Percentiles rank a stretch among this genome's conserved stretches.
phyloP scores from a whole-genome alignment of 1,140 invertebrate species.

The Pseudobourletiella spinata region DNA sequence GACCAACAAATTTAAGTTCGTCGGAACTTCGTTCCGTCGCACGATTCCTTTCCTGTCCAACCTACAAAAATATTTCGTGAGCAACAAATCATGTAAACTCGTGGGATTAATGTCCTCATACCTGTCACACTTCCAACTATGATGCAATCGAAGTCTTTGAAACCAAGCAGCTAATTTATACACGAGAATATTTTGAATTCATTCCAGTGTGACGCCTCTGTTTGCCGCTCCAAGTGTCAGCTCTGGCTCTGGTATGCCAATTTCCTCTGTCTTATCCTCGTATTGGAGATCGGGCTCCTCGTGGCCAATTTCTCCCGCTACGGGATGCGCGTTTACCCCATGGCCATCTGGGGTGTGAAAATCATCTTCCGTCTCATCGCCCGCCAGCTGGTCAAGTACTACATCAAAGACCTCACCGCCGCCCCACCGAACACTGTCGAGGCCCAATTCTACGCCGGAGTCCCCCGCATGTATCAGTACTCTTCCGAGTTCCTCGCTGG shows the following conservation, averaged over 20 bases:
- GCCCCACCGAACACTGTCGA: constrained; percentile 2
- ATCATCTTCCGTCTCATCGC: constrained; percentile 1
- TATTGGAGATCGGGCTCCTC: not conserved
- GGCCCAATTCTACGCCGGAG: constrained; percentile 1
- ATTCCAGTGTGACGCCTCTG: not conserved
- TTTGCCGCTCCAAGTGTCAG: not conserved
- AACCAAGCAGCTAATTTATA: too few relatives aligned
- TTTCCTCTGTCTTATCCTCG: not conserved
- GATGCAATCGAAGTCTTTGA: too few relatives aligned
- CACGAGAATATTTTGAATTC: not conserved
- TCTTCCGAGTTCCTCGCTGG: constrained; percentile 3
- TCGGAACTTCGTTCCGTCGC: too few relatives aligned
- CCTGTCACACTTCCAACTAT: too few relatives aligned
- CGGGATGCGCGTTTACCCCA: constrained; percentile 6
- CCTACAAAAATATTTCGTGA: too few relatives aligned
- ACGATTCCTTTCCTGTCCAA: too few relatives aligned
- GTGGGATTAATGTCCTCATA: too few relatives aligned
- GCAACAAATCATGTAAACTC: too few relatives aligned
- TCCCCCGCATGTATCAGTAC: not conserved
- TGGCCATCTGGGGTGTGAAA: constrained; percentile 3
- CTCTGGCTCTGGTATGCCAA: not conserved
- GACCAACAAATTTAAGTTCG: too few relatives aligned
- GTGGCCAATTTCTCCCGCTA: not conserved
- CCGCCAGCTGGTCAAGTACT: constrained; percentile 7
- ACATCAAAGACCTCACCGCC: not conserved